Conservation (phyloP, 1,140 invertebrate genomes). For the Chironomus striatipennis region DNA sequence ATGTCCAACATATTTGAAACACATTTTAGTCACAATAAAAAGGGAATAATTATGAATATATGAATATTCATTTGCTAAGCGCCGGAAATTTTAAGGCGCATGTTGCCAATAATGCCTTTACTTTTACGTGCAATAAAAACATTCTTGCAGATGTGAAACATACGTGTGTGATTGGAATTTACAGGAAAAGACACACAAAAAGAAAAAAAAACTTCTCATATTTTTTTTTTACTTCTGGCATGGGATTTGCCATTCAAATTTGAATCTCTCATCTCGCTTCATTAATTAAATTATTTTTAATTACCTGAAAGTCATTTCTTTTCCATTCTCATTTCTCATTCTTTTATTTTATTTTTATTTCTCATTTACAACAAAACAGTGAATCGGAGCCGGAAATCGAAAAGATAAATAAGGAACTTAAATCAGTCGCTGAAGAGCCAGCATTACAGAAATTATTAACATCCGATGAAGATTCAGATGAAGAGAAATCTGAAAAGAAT, state of each 20-base stretch:
- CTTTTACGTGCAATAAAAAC: neutral
- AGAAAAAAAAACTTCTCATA: too few species aligned
- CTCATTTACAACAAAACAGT: slow-evolving; percentile 42
- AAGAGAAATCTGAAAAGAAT: slow-evolving; percentile 52
- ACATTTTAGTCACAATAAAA: neutral
- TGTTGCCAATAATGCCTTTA: neutral
- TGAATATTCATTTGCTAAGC: neutral
- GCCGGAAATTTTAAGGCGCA: neutral
- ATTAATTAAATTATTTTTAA: neutral
- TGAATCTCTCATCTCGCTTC: neutral
- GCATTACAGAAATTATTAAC: slow-evolving; percentile 74
- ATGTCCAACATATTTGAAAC: neutral
- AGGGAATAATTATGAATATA: neutral
- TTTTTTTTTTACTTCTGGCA: too few species aligned
- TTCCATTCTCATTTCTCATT: too few species aligned
- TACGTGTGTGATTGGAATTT: neutral
- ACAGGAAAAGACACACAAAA: neutral
- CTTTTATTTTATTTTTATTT: neutral
- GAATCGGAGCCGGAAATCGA: slow-evolving; percentile 62
- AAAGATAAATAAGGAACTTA: slow-evolving; percentile 61
- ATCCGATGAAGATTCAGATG: slow-evolving; percentile 84
- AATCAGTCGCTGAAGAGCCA: slow-evolving; percentile 83
- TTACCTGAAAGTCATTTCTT: neutral
- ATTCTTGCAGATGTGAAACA: neutral
- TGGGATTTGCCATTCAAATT: too few species aligned